phyloP scores from a whole-genome alignment of 2,113 vertebrate genomes.

The Bubo bubo region DNA sequence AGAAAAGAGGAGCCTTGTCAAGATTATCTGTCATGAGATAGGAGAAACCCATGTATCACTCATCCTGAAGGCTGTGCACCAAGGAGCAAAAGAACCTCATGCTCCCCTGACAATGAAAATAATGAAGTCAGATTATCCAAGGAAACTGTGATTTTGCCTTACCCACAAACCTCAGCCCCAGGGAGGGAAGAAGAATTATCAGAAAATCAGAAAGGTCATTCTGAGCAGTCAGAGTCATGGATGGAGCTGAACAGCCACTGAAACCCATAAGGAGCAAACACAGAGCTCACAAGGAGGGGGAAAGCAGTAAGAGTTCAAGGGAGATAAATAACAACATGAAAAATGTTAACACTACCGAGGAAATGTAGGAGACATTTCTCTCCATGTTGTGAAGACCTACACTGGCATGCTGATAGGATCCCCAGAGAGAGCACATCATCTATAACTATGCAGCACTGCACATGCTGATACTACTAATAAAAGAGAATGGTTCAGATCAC shows the following conservation, averaged over 20 bases:
- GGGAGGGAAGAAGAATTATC: conserved; percentile 73
- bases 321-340: conserved; percentile 71
- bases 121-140: conserved; percentile 78
- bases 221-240: conserved; percentile 74
- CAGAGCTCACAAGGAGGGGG: conserved; percentile 37
- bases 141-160: conserved; percentile 72
- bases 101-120: conserved; percentile 72
- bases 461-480: conserved; percentile 73
- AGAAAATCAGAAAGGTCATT: conserved; percentile 78
- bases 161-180: conserved; percentile 69
- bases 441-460: conserved; percentile 51
- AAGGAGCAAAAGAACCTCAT: conserved; percentile 64
- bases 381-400: conserved; percentile 61
- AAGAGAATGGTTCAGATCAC: conserved; percentile 76
- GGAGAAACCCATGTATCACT: conserved; percentile 70
- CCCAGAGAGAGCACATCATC: conserved; percentile 70
- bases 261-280: conserved; percentile 64
- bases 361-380: conserved; percentile 22
- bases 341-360: conserved; percentile 38
- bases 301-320: conserved; percentile 46
- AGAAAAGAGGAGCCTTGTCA: conserved; percentile 63
- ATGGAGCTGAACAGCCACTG: conserved; percentile 59
- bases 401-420: conserved; percentile 61
- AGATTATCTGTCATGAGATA: conserved; percentile 60
- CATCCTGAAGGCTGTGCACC: conserved; percentile 70